These are phyloP conservation scores for Brachylomia viminalis DNA, from an alignment of 2,888 invertebrate species.

Conservation along the genomic window DNA sequence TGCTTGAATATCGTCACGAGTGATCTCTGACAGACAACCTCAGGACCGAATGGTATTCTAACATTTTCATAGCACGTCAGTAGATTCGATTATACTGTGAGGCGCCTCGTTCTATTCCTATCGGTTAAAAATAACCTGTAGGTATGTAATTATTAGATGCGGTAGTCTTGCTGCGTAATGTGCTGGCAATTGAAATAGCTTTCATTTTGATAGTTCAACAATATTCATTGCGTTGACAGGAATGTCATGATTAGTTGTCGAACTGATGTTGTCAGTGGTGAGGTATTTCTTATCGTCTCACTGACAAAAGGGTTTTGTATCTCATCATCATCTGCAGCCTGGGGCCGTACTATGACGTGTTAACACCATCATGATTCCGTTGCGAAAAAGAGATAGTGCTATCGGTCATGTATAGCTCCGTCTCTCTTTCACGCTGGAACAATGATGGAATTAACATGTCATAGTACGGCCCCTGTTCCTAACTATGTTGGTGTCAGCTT, in stretches of 20 bases:
- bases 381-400: too few relatives aligned
- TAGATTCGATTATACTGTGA: constrained; percentile 7
- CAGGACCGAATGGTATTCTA: background rate
- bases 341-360: too few relatives aligned
- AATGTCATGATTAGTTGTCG: constrained; percentile 6
- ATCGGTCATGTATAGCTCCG: too few relatives aligned
- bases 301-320: too few relatives aligned
- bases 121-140: constrained; percentile 41
- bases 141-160: constrained; percentile 48
- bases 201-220: constrained; percentile 28
- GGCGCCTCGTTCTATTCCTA: constrained; percentile 24
- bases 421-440: too few relatives aligned
- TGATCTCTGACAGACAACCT: background rate
- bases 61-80: background rate
- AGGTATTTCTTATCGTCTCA: background rate
- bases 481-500: too few relatives aligned
- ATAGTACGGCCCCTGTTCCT: too few relatives aligned
- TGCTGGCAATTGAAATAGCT: constrained; percentile 22
- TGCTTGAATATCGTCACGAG: background rate
- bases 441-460: too few relatives aligned
- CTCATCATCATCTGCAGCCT: too few relatives aligned
- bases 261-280: background rate
- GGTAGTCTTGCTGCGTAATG: constrained; percentile 13
- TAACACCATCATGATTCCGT: too few relatives aligned
- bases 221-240: constrained; percentile 14